Evolutionary conservation across 37 sponge, comb jelly and placozoan species (phyloP), one percentile per base, ranked within the genome.

Genomic region (Axinella damicornis): DNA sequence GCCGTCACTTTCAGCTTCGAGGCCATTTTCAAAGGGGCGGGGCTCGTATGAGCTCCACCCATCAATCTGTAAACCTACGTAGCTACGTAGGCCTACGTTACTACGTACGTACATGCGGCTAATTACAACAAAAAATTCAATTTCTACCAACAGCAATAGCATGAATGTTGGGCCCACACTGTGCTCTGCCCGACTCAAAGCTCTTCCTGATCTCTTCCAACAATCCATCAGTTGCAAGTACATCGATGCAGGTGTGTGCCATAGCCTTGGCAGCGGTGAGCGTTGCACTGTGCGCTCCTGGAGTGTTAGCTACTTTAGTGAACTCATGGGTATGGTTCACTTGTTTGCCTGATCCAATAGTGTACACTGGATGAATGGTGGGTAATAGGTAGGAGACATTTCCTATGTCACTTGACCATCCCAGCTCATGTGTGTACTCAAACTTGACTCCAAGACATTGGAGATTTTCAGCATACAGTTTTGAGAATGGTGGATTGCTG

Each of bases 391-490:
- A 71, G 0, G 96, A 95, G 33, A 95, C 91, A 82, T 95, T 93
- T 20, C 96, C 95, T 94, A 96, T 96, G 71, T 96, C 96, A 31
- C 94, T 96, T 25, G 96, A 96, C 31, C 65, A n/a, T 38, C 69
- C 31, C 18, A 60, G 0, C 1, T 77, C 70, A 15, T 55, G 74
- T 19, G 21, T 32, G 5, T 55, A 27, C 2, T 54, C 73, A 16
- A 74, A 34, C 16, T 53, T 38, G 0, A 72, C 41, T 32, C 62
- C 78, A 20, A 95, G 63, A 11, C 22, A 25, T 17, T 38, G 24
- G 24, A 52, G 30, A 69, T 94, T 82, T 4, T 78, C 53, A 22
- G 21, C 71, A 80, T 70, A 96, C 46, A 73, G 32, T 18, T 46
- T 63, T 20, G 75, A 82, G 54, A 96, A 56, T 0, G 31, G 52